phyloP scores from a whole-genome alignment of 2,797 vertebrate species.

The Salmo trutta region DNA sequence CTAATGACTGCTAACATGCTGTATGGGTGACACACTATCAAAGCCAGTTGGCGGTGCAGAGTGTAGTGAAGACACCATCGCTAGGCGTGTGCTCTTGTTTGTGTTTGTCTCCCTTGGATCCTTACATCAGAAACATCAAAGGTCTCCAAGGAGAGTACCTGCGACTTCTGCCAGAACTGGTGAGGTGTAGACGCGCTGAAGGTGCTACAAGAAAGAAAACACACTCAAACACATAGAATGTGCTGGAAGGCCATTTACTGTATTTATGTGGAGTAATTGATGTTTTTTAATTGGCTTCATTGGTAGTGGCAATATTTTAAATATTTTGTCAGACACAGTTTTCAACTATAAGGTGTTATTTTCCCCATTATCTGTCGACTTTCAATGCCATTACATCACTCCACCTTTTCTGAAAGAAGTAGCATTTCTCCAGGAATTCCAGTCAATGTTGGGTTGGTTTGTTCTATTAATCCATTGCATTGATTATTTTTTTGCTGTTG shows the following conservation, averaged over 20 bases:
- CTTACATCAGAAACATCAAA: slow-evolving; percentile 30
- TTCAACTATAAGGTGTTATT: too few species aligned
- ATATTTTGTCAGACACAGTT: too few species aligned
- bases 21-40: not conserved
- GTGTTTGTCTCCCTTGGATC: slow-evolving; percentile 24
- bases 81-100: not conserved
- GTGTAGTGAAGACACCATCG: not conserved
- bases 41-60: not conserved
- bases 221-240: not conserved
- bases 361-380: too few species aligned
- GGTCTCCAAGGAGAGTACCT: slow-evolving; percentile 10
- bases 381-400: too few species aligned
- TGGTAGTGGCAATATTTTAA: not conserved
- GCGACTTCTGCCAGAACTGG: slow-evolving; percentile 25
- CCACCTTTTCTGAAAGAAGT: not conserved
- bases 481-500: not conserved
- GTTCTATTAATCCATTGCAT: too few species aligned
- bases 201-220: not conserved
- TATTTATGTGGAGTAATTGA: not conserved
- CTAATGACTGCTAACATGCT: slow-evolving; percentile 10
- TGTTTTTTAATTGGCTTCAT: not conserved
- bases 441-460: not conserved
- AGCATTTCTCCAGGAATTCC: not conserved
- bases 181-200: not conserved
- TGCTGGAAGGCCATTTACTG: too few species aligned